Evolutionary conservation across 1,140 invertebrate species (phyloP).

Genomic region (Drosophila guanche): DNA sequence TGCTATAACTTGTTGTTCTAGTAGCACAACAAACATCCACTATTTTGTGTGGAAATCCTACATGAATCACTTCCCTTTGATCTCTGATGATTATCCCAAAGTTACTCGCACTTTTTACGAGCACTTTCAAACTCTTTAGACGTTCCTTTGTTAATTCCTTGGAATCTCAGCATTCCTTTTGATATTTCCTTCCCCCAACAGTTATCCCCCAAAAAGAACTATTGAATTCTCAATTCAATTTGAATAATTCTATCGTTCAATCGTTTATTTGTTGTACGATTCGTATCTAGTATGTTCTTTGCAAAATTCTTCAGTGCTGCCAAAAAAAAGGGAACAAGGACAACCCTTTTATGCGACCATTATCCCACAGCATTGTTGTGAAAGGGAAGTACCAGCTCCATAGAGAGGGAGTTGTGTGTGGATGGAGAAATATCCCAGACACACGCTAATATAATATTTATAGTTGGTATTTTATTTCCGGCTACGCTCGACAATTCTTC

Average conservation of each 20-base stretch:
- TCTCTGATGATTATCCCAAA: neutral
- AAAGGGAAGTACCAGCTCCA: slow-evolving; percentile 6
- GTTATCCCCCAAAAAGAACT: slow-evolving; percentile 7
- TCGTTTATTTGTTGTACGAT: slow-evolving; percentile 22
- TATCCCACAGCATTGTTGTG: slow-evolving; percentile 32
- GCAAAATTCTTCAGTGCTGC: slow-evolving; percentile 40
- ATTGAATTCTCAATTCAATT: slow-evolving; percentile 59
- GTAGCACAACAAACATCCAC: too few relatives aligned
- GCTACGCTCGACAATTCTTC: slow-evolving; percentile 38
- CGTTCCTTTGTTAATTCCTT: slow-evolving; percentile 4
- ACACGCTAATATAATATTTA: slow-evolving; percentile 75
- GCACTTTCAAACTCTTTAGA: too few relatives aligned
- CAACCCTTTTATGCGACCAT: slow-evolving; percentile 65
- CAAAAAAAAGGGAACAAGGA: slow-evolving; percentile 47
- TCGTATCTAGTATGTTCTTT: slow-evolving; percentile 14
- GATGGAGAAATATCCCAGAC: neutral
- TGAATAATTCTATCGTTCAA: slow-evolving; percentile 41
- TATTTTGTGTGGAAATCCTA: too few relatives aligned
- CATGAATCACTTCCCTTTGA: neutral
- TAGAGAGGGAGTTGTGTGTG: slow-evolving; percentile 2
- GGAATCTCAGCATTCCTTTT: slow-evolving; percentile 22
- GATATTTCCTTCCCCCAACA: neutral
- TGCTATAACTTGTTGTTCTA: too few relatives aligned
- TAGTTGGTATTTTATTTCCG: slow-evolving; percentile 76
- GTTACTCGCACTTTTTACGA: too few relatives aligned